Conservation (phyloP, 2,797 vertebrate species). For the Hydrophis major region DNA sequence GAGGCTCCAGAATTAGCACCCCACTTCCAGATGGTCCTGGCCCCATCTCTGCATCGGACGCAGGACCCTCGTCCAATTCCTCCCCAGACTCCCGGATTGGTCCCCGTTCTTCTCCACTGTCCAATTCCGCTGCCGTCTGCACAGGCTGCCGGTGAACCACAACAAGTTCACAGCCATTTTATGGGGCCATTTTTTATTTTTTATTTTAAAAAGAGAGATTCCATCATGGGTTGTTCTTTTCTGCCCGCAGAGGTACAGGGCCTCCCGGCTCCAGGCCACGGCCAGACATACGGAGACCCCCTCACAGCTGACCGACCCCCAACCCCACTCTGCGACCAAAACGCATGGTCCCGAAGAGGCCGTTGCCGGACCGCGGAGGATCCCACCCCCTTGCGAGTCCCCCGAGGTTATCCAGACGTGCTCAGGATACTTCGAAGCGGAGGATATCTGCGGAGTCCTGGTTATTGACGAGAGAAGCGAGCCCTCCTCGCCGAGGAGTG, state of each 20-base stretch:
- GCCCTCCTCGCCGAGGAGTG: slow-evolving; percentile 11
- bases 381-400: slow-evolving; percentile 18
- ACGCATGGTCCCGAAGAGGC: slow-evolving; percentile 16
- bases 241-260: slow-evolving; percentile 73
- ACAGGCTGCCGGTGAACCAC: no score
- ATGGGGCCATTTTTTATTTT: slow-evolving; percentile 21
- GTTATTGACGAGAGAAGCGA: slow-evolving; percentile 32
- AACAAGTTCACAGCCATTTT: slow-evolving; percentile 32
- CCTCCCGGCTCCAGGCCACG: slow-evolving; percentile 58
- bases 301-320: slow-evolving; percentile 49
- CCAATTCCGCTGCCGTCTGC: no score
- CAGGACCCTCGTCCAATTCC: no score
- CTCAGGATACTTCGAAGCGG: slow-evolving; percentile 39
- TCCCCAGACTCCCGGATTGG: no score
- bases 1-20: no score
- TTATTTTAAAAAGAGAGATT: background rate
- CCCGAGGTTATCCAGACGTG: slow-evolving; percentile 34
- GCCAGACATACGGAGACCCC: slow-evolving; percentile 50
- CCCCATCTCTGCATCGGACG: no score
- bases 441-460: slow-evolving; percentile 1
- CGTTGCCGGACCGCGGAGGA: slow-evolving; percentile 22
- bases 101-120: no score
- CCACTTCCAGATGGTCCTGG: no score
- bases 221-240: slow-evolving; percentile 20
- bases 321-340: slow-evolving; percentile 37